A percentile compares a stretch with the other conserved stretches of the same genome.
Conservation (phyloP, 2,113 vertebrate species). For the Spea bombifrons region DNA sequence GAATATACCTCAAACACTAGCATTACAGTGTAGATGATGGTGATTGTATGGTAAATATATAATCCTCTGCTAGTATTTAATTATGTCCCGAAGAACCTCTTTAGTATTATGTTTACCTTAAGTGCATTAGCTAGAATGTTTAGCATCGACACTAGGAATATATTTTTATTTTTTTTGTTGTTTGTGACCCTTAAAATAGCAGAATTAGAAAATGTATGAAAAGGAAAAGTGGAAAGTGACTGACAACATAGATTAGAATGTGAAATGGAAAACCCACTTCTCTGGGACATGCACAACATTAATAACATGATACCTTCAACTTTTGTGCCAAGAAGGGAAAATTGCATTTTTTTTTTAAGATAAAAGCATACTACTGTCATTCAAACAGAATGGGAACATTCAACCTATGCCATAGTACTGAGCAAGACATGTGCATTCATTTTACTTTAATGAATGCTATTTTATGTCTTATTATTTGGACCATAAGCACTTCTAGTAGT, state of each 20-base stretch:
- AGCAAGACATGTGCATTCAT: slow-evolving; percentile 11
- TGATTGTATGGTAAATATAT: too few relatives aligned
- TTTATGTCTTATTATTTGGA: neutral
- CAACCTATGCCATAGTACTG: neutral
- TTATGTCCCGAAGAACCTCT: too few relatives aligned
- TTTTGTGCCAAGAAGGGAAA: slow-evolving; percentile 21
- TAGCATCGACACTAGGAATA: too few relatives aligned
- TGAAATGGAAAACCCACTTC: too few relatives aligned
- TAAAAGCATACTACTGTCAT: slow-evolving; percentile 10
- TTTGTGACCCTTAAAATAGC: slow-evolving; percentile 12
- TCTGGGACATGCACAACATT: neutral
- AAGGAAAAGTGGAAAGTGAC: neutral
- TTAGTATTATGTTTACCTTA: too few relatives aligned
- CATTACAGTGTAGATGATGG: too few relatives aligned
- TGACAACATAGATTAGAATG: neutral
- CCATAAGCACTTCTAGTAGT: neutral
- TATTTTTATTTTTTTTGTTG: neutral
- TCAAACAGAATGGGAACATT: neutral
- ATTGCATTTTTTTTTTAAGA: neutral
- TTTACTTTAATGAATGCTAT: slow-evolving; percentile 13
- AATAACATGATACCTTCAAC: neutral
- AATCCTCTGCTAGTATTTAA: too few relatives aligned
- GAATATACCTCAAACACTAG: too few relatives aligned
- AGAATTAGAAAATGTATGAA: neutral
- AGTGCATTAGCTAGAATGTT: too few relatives aligned